A percentile compares a stretch with the other conserved stretches of the same genome.
phyloP scores from a whole-genome alignment of 2,888 invertebrate genomes.

The Micoletzkya japonica region DNA sequence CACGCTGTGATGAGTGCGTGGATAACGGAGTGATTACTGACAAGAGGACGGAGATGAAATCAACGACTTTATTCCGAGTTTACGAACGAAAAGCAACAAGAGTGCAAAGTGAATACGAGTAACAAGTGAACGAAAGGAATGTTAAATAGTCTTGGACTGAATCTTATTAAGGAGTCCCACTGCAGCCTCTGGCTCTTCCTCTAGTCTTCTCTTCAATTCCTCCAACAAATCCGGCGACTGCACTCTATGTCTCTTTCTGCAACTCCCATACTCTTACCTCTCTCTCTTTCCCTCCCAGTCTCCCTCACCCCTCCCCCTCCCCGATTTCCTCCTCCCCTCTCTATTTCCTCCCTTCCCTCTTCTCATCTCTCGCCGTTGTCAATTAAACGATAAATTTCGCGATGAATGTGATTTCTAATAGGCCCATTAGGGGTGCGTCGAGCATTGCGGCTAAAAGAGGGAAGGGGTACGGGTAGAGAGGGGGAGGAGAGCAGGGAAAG shows the following conservation, averaged over 20 bases:
- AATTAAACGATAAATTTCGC: conserved; percentile 29
- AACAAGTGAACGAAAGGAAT: too few species aligned
- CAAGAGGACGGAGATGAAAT: too few species aligned
- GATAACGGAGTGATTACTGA: too few species aligned
- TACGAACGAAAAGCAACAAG: too few species aligned
- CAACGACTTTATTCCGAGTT: too few species aligned
- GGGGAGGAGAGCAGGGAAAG: background rate
- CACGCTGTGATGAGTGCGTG: too few species aligned
- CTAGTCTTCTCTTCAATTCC: conserved; percentile 1
- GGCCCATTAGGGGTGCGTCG: conserved; percentile 26
- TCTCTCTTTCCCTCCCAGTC: background rate
- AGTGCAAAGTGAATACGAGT: too few species aligned
- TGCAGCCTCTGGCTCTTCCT: background rate
- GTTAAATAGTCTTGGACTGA: too few species aligned
- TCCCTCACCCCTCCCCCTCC: background rate
- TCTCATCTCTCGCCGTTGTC: conserved; percentile 2
- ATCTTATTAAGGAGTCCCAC: background rate
- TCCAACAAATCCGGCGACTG: conserved; percentile 6
- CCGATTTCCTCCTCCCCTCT: background rate
- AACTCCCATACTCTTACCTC: background rate
- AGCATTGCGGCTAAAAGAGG: conserved; percentile 10
- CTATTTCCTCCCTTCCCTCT: background rate
- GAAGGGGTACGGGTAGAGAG: conserved; percentile 1
- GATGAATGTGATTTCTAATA: conserved; percentile 29
- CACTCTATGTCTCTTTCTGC: background rate